Evolutionary conservation across 2,113 vertebrate genomes (phyloP), one percentile per base, ranked within the genome.

Genomic region (Eleginops maclovinus): DNA sequence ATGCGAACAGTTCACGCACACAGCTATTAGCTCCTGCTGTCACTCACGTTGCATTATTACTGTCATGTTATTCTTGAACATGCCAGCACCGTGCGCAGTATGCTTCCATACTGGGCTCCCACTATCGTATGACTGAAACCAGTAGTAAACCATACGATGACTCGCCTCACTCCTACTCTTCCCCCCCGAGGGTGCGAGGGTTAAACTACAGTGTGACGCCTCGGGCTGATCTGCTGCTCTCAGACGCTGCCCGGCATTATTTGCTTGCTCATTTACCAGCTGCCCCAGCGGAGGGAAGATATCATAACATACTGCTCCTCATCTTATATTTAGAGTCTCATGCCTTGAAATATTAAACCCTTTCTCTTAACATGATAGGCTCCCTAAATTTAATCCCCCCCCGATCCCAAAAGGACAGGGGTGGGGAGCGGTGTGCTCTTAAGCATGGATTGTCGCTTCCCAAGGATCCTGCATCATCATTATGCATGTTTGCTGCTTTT

Each of bases 251-350:
- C 86, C 69, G 65, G 83, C 86, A 90, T 83, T 91, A 91, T 93
- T 89, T 92, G 91, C 91, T 90, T 90, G 93, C 90, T 93, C 93
- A 94, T 94, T 92, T 93, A 95, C 91, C 96, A 92, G 92, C 94
- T 93, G 92, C 94, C 91, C 89, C 86, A 79, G 88, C 86, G 92
- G 93, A 94, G 94, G 92, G 95, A 92, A 95, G 89, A 90, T 95
- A 95, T 96, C 95, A 94, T 96, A 97, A 97, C 95, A 95, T 91
- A 90, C 84, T 77, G 87, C 84, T 88, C 80, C 83, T 88, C 69
- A 71, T 60, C 85, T 96, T 99, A 98, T 98, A 97, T 97, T 97
- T 99, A 99, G 97, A 95, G 90, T 46, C 64, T 72, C 71, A 41
- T 79, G 86, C 92, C 88, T 93, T 97, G 97, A 98, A 98, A 98